Evolutionary conservation across 1,140 invertebrate genomes (phyloP), one percentile per base, ranked within the genome.

Genomic region (Drosophila arawakana): DNA sequence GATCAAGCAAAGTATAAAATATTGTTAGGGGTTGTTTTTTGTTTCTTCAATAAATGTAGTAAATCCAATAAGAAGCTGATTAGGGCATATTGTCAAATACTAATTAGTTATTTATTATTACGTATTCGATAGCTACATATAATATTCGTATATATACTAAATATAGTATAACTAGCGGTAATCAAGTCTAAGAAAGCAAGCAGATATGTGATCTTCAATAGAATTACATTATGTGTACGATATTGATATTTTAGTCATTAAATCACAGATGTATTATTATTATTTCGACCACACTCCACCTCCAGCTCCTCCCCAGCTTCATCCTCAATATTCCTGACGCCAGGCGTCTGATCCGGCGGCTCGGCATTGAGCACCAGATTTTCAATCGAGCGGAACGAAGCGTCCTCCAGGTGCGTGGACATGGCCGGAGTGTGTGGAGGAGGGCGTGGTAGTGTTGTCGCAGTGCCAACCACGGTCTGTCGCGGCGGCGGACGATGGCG

Each of bases 291-390:
- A 39, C 71, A 65, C 62, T 77, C 47, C 18, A 25, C 63, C 65
- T 67, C 66, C 41, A 21, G 58, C 43, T 46, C 47, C 47, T 18
- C 47, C 47, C 7, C 49, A 10, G 52, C 52, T 30, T 3, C 52
- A 21, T 49, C 15, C 30, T 13, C 80, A 79, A 85, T 83, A 43
- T 49, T 44, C 18, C 71, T 78, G 41, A 90, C 85, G 6, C 86
- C 85, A 3, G 85, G 85, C 43, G 86, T 90, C 60, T 83, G 72
- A 35, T 93, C 93, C 49, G 94, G 94, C 7, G 94, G 94, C 47
- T 93, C 94, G 0, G 93, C 94, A 44, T 94, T 94, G 59, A 94
- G 93, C 41, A 95, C 94, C 34, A 95, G 91, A 84, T 94, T 94
- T 69, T 94, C 94, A 15, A 94, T 92, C n/a, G 94, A 94, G 25